phyloP scores from a whole-genome alignment of 35 echinoderm and acorn worm species.

The Strongylocentrotus purpuratus region DNA sequence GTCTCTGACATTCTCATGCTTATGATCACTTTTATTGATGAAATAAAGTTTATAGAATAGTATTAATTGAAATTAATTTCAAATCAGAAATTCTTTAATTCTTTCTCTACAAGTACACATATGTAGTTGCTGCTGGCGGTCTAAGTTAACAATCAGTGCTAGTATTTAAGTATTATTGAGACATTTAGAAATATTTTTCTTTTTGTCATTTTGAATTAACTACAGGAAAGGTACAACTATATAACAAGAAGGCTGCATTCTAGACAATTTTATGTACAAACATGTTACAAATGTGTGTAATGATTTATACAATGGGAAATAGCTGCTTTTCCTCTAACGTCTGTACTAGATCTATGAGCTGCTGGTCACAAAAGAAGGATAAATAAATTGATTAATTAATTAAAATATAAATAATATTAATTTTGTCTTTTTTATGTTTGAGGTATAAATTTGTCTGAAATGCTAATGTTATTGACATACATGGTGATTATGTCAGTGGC shows the following conservation, averaged over 20 bases:
- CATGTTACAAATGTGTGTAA: background rate
- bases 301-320: background rate
- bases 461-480: background rate
- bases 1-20: too few relatives aligned
- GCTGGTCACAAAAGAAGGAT: background rate
- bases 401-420: background rate
- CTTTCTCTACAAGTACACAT: background rate
- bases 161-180: background rate
- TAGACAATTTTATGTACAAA: background rate
- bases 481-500: background rate
- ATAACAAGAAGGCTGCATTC: background rate
- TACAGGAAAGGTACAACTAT: background rate
- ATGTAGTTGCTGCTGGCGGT: background rate
- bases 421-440: background rate
- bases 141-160: background rate
- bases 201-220: background rate
- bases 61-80: background rate
- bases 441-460: background rate
- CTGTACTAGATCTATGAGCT: background rate
- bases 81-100: background rate
- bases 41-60: conserved; percentile 4
- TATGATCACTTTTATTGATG: background rate
- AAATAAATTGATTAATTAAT: background rate
- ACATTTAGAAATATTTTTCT: background rate
- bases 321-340: background rate